phyloP scores from a whole-genome alignment of 2,888 invertebrate species.

The Microctonus aethiopoides region DNA sequence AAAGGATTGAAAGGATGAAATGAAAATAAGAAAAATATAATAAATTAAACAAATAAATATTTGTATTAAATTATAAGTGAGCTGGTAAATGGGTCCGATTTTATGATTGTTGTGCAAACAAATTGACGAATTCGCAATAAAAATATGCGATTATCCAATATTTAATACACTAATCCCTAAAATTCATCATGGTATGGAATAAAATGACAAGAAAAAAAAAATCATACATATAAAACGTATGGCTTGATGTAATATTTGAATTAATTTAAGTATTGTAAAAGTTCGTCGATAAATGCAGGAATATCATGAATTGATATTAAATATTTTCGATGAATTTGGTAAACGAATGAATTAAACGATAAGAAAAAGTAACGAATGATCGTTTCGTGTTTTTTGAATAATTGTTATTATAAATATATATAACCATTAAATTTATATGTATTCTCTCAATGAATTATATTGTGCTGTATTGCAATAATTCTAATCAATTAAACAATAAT shows the following conservation, averaged over 20 bases:
- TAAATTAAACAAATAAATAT: slow-evolving; percentile 15
- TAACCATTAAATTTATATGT: background rate
- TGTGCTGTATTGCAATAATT: background rate
- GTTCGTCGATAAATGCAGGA: too few species aligned
- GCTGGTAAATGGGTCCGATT: slow-evolving; percentile 67
- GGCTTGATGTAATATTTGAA: too few species aligned
- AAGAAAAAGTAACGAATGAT: background rate
- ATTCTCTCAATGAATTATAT: background rate
- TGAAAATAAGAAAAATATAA: background rate
- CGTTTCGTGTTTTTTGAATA: too few species aligned
- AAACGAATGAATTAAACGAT: background rate
- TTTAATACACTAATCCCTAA: background rate
- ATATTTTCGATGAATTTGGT: too few species aligned
- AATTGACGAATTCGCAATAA: background rate
- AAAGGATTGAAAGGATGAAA: background rate
- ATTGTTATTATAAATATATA: too few species aligned
- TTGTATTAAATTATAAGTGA: slow-evolving; percentile 49
- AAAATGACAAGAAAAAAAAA: background rate
- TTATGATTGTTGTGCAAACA: slow-evolving; percentile 51
- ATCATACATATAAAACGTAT: too few species aligned
- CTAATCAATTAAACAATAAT: background rate
- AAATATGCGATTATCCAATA: background rate
- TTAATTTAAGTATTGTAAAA: too few species aligned
- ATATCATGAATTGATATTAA: too few species aligned
- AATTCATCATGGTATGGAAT: background rate